Evolutionary conservation across 2,797 vertebrate species (phyloP), one percentile per base, ranked within the genome.

Genomic region (Macroramphosus scolopax): DNA sequence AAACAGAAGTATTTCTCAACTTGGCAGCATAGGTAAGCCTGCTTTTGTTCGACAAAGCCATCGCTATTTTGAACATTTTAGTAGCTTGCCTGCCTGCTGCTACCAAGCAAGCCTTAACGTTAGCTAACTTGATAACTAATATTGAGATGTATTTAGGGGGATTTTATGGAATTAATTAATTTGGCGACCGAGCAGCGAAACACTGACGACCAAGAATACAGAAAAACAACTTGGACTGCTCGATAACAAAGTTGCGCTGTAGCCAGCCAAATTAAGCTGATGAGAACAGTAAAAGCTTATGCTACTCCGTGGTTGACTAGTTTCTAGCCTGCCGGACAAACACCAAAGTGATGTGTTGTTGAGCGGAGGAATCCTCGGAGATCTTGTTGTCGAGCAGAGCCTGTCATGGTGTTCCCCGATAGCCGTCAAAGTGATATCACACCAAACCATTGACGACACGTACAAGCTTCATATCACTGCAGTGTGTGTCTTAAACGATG

Each of bases 101-200:
- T 67, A 57, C 59, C 61, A 43, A 77, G 51, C 76, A 74, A 80
- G 71, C 77, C 69, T 77, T 74, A 60, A 70, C 77, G 59, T 50
- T 76, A 68, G 84, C 81, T 78, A 84, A 86, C 80, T 86, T 80
- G 78, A 76, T 63, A 81, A 82, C 75, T 80, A 70, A 70, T 13
- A 56, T 48, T 41, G 46, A 10, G 68, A 8, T 71, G 49, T 70
- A 52, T 75, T 72, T 45, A 11, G 10, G 17, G 29, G 26, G 32
- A 2, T 47, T 55, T 47, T 13, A 2, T 18, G 57, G 61, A 72
- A 81, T 84, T 64, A 84, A 84, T 85, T 75, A 61, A 76, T 59
- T 22, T 2, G 16, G 22, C 17, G n/a, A 29, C 20, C 2, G n/a
- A n/a, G n/a, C n/a, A n/a, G n/a, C n/a, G n/a, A n/a, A n/a, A n/a